Evolutionary conservation across 2,113 vertebrate species (phyloP).

Genomic region (Petromus typicus): DNA sequence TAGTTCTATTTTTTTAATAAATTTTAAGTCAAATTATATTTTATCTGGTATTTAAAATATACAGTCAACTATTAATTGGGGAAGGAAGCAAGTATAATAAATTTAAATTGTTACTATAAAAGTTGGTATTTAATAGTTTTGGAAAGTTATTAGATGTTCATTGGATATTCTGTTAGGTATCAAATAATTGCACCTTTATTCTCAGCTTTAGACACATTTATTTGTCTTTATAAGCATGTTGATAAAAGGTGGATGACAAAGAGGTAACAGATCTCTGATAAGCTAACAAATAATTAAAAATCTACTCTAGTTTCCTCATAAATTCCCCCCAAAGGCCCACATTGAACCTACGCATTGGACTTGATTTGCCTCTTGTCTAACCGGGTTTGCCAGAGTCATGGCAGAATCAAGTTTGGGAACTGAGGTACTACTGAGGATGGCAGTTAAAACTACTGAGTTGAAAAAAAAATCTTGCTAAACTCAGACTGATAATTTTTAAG

Average conservation of each 20-base stretch:
- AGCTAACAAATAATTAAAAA: background rate
- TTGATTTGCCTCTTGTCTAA: background rate
- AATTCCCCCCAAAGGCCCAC: background rate
- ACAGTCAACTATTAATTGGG: background rate
- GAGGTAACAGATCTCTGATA: background rate
- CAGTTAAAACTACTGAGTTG: conserved; percentile 10
- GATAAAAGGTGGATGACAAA: background rate
- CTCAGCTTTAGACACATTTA: background rate
- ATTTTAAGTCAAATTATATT: conserved; percentile 4
- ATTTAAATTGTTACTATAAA: background rate
- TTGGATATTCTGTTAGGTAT: background rate
- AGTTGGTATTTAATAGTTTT: background rate
- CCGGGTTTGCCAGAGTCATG: background rate
- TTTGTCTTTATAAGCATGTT: background rate
- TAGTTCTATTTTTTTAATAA: background rate
- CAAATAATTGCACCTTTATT: background rate
- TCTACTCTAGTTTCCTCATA: background rate
- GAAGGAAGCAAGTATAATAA: background rate
- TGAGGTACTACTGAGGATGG: background rate
- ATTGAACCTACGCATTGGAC: background rate
- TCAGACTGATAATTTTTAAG: conserved; percentile 34
- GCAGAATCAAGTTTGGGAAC: background rate
- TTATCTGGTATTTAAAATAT: background rate
- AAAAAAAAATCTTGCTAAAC: conserved; percentile 44
- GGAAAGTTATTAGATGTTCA: background rate